Evolutionary conservation across 2,797 vertebrate species (phyloP).

Genomic region (Anomalospiza imberbis): DNA sequence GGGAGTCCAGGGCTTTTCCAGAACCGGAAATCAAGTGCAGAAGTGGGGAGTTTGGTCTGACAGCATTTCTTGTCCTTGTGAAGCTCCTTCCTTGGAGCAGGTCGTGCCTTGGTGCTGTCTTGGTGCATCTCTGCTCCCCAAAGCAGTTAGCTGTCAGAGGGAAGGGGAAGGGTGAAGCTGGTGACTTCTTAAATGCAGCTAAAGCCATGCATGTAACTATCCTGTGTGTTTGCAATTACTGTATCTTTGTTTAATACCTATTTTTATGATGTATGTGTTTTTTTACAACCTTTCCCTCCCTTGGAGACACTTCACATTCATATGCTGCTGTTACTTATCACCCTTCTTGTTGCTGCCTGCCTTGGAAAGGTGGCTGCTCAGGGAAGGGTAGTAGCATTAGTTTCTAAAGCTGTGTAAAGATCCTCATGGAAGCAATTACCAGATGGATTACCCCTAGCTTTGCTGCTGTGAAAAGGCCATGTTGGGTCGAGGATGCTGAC

Average conservation of each 20-base stretch:
- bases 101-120: background rate
- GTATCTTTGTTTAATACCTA: background rate
- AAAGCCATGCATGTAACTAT: background rate
- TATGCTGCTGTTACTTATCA: background rate
- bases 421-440: conserved; percentile 53
- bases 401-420: conserved; percentile 52
- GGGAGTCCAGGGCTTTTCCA: background rate
- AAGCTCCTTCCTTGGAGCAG: background rate
- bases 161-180: background rate
- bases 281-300: background rate
- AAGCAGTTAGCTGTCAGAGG: background rate
- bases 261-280: background rate
- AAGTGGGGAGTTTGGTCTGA: background rate
- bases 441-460: conserved; percentile 43
- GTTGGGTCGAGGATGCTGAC: background rate
- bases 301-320: background rate
- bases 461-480: background rate
- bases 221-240: background rate
- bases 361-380: background rate
- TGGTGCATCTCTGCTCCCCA: background rate
- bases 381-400: conserved; percentile 21
- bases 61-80: background rate
- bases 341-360: background rate
- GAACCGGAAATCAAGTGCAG: background rate
- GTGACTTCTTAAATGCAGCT: background rate